A percentile compares a stretch with the other conserved stretches of the same genome.
Conservation (phyloP, 35 echinoderm and acorn worm species). For the Ophiothrix spiculata region DNA sequence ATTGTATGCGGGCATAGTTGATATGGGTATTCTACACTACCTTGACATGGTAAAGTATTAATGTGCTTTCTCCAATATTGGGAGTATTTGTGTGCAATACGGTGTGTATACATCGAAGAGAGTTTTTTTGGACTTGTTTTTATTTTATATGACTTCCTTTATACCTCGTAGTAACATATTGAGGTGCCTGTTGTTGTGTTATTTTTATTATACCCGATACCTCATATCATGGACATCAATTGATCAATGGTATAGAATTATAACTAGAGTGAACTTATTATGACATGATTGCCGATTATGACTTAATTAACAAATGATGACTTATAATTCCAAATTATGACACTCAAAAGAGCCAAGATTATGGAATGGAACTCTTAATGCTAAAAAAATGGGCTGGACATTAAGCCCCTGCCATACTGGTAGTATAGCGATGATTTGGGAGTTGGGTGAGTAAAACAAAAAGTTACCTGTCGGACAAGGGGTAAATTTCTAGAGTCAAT, state of each 20-base stretch:
- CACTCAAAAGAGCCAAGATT: neutral
- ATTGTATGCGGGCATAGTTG: neutral
- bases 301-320: neutral
- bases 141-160: neutral
- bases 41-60: neutral
- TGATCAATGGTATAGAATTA: too few relatives aligned
- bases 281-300: neutral
- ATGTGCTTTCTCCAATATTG: neutral
- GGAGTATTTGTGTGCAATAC: neutral
- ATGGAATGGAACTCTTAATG: neutral
- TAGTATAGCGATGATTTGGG: too few relatives aligned
- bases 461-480: too few relatives aligned
- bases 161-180: neutral
- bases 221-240: neutral
- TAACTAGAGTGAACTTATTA: neutral
- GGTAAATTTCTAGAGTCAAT: too few relatives aligned
- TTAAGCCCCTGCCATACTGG: too few relatives aligned
- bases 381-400: too few relatives aligned
- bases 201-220: neutral
- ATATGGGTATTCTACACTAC: neutral
- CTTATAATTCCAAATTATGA: neutral
- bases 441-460: too few relatives aligned
- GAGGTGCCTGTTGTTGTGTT: neutral
- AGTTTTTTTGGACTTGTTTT: neutral
- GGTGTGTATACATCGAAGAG: neutral